Conservation (phyloP, 2,113 vertebrate species). For the Paralichthys olivaceus region DNA sequence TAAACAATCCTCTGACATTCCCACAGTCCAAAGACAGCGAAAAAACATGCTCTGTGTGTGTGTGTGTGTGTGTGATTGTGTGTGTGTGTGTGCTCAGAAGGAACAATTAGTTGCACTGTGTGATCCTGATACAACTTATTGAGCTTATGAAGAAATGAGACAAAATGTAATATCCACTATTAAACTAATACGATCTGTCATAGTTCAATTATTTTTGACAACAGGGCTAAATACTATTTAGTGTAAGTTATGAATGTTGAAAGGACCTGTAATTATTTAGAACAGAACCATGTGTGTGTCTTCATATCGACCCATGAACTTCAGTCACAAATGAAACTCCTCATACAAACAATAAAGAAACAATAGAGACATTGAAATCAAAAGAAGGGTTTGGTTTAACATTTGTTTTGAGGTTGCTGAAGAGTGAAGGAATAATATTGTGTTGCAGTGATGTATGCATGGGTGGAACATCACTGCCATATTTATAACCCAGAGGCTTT, state of each 20-base stretch:
- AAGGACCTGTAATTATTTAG: neutral
- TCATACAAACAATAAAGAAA: constrained; percentile 20
- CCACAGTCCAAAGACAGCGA: constrained; percentile 67
- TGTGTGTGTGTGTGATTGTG: neutral
- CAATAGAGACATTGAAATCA: constrained; percentile 5
- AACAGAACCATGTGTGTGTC: constrained; percentile 5
- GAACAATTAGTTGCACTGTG: neutral
- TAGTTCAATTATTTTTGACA: neutral
- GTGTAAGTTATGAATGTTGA: constrained; percentile 14
- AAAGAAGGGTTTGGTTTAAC: constrained; percentile 17
- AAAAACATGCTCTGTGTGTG: constrained; percentile 31
- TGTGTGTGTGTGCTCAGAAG: neutral
- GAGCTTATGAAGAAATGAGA: neutral
- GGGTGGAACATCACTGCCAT: constrained; percentile 4
- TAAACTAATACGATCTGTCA: neutral
- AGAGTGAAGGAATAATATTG: constrained; percentile 18
- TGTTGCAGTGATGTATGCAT: constrained; percentile 26
- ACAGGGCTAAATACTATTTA: constrained; percentile 12
- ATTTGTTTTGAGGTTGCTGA: constrained; percentile 30
- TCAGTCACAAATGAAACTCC: constrained; percentile 9
- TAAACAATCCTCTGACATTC: constrained; percentile 77
- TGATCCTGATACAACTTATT: constrained; percentile 13
- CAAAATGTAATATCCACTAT: neutral
- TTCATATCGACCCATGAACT: constrained; percentile 15
- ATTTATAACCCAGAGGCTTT: constrained; percentile 27